These are phyloP conservation scores for Molossus molossus DNA, from an alignment of 2,797 vertebrate genomes.

Conservation along the genomic window DNA sequence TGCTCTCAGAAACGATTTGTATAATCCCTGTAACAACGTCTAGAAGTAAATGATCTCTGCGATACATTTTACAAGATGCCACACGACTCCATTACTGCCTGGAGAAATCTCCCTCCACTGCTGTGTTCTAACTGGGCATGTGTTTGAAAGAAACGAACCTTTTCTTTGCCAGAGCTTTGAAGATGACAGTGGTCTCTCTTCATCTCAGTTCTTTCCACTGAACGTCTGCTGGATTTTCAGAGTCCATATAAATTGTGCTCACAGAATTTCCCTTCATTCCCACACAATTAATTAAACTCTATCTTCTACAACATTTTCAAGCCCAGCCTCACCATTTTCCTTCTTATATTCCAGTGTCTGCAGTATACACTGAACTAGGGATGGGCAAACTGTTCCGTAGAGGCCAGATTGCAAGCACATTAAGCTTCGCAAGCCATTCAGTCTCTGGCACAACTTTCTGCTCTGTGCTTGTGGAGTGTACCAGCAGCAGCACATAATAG, in stretches of 20 bases:
- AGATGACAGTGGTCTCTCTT: background rate
- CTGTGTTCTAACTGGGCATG: background rate
- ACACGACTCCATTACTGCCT: background rate
- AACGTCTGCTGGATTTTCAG: background rate
- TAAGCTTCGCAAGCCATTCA: background rate
- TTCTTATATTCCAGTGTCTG: background rate
- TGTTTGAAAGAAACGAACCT: background rate
- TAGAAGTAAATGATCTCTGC: background rate
- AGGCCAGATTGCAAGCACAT: background rate
- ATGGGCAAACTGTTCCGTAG: background rate
- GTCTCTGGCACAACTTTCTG: background rate
- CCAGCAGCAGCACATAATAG: background rate
- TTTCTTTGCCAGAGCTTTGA: background rate
- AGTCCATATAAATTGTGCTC: background rate
- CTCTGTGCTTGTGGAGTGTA: background rate
- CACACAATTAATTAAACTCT: background rate
- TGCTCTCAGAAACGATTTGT: background rate
- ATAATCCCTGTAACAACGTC: background rate
- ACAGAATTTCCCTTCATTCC: background rate
- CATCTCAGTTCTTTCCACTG: background rate
- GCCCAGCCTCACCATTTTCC: background rate
- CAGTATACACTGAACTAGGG: background rate
- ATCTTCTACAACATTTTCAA: background rate
- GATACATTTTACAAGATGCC: background rate
- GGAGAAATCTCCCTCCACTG: background rate